Percentiles rank a stretch among this genome's conserved stretches.
Conservation (phyloP, 1,140 invertebrate genomes). For the Mamestra configurata region DNA sequence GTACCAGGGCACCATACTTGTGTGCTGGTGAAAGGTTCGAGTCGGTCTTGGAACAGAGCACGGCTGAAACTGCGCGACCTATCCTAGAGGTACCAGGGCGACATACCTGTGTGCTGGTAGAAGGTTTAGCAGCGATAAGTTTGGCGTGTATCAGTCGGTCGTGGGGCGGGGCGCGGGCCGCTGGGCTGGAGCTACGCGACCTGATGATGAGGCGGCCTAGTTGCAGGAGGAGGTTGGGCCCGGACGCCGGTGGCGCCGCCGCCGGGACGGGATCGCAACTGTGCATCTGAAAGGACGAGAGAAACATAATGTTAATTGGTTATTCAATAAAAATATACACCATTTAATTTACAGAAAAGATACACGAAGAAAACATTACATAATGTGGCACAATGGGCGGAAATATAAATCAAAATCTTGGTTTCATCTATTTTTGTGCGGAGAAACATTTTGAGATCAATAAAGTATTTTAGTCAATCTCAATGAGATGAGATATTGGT, state of each 20-base stretch:
- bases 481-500: too few relatives aligned
- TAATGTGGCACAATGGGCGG: too few relatives aligned
- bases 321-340: not conserved
- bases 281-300: constrained; percentile 78
- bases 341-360: too few relatives aligned
- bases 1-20: constrained; percentile 59
- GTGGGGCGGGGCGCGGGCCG: constrained; percentile 54
- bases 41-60: constrained; percentile 8
- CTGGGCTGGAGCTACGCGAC: constrained; percentile 72
- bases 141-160: constrained; percentile 66
- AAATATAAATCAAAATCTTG: too few relatives aligned
- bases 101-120: constrained; percentile 76
- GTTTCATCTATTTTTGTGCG: too few relatives aligned
- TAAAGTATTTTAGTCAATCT: too few relatives aligned
- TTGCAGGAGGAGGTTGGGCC: constrained; percentile 78
- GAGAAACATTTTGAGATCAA: too few relatives aligned
- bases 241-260: constrained; percentile 69
- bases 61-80: too few relatives aligned
- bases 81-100: constrained; percentile 44
- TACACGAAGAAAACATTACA: too few relatives aligned
- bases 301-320: not conserved
- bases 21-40: constrained; percentile 71
- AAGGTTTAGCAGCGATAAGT: constrained; percentile 65
- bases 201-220: constrained; percentile 83
- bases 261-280: constrained; percentile 77